Evolutionary conservation across 2,797 vertebrate species (phyloP).

Genomic region (Rhodeus uyekii): DNA sequence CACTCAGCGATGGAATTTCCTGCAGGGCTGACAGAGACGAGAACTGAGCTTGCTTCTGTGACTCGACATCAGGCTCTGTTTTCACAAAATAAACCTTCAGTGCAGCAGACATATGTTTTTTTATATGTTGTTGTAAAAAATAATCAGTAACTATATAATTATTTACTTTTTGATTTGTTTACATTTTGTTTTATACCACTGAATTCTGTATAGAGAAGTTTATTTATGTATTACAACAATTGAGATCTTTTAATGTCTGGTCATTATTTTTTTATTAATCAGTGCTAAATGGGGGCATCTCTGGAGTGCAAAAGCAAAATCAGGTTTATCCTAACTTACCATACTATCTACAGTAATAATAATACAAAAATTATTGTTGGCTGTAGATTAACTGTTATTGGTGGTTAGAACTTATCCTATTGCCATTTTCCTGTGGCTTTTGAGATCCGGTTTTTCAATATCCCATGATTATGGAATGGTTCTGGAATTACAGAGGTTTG

Average conservation of each 20-base stretch:
- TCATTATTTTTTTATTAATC: not conserved
- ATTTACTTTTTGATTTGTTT: not conserved
- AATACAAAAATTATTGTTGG: not conserved
- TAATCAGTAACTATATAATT: too few relatives aligned
- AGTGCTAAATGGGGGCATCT: not conserved
- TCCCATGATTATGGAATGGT: conserved; percentile 17
- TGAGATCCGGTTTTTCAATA: not conserved
- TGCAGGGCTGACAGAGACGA: conserved; percentile 67
- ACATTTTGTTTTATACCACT: too few relatives aligned
- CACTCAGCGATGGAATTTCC: conserved; percentile 73
- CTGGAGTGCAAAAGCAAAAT: not conserved
- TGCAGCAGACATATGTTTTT: not conserved
- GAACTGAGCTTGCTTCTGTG: conserved; percentile 37
- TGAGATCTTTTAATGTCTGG: not conserved
- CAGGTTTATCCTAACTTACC: not conserved
- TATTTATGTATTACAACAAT: not conserved
- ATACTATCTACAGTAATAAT: not conserved
- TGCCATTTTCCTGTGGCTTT: conserved; percentile 9
- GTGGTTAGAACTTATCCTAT: not conserved
- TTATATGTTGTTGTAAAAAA: not conserved
- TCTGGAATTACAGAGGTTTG: conserved; percentile 19
- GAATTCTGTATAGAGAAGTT: not conserved
- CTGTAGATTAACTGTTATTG: not conserved
- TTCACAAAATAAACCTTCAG: conserved; percentile 9
- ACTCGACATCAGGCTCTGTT: conserved; percentile 2